A percentile compares a stretch with the other conserved stretches of the same genome.
These are phyloP conservation scores for Brenthis hecate DNA, from an alignment of 2,888 invertebrate genomes.

Conservation along the genomic window DNA sequence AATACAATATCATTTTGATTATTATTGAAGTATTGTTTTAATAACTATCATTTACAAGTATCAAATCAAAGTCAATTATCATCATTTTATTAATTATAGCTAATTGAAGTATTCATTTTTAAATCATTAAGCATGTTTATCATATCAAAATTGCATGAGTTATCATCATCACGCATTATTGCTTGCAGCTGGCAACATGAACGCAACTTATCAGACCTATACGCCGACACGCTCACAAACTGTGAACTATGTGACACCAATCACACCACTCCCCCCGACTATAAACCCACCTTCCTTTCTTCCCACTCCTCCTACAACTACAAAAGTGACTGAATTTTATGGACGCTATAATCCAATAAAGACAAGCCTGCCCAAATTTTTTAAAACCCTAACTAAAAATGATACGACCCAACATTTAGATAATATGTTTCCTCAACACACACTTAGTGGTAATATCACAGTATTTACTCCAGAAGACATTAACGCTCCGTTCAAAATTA, in stretches of 20 bases:
- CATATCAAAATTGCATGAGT: constrained; percentile 42
- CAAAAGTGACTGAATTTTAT: constrained; percentile 55
- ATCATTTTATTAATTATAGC: constrained; percentile 14
- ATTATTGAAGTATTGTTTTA: too few relatives aligned
- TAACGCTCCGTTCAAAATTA: constrained; percentile 53
- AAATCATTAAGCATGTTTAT: constrained; percentile 23
- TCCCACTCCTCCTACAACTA: constrained; percentile 50
- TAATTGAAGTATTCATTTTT: constrained; percentile 13
- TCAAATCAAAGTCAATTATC: background rate
- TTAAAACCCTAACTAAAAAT: constrained; percentile 53
- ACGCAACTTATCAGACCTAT: constrained; percentile 53
- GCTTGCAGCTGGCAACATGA: constrained; percentile 67
- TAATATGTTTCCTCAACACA: constrained; percentile 25
- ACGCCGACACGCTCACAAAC: constrained; percentile 51
- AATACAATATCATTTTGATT: too few relatives aligned
- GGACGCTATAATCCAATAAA: constrained; percentile 56
- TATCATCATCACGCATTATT: constrained; percentile 62
- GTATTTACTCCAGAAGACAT: constrained; percentile 55
- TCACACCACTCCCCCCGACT: constrained; percentile 49
- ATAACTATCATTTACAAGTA: too few relatives aligned
- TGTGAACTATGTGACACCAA: constrained; percentile 62
- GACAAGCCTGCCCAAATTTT: constrained; percentile 51
- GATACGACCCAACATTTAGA: constrained; percentile 44
- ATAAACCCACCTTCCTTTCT: constrained; percentile 45
- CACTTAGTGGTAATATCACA: constrained; percentile 53